phyloP scores from a whole-genome alignment of 2,113 vertebrate species.

The Pithys albifrons region DNA sequence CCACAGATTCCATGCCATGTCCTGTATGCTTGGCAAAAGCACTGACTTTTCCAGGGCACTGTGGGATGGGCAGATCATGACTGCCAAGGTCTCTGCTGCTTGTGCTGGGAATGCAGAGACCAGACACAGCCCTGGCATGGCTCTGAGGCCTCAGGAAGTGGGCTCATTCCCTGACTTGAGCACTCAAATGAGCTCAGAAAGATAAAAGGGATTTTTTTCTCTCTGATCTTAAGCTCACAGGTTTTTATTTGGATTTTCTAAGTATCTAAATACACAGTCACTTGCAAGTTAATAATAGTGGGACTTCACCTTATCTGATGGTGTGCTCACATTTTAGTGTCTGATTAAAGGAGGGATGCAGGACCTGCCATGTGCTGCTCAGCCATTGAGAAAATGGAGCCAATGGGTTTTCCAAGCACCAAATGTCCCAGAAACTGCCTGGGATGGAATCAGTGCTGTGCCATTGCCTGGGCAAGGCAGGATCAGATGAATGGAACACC shows the following conservation, averaged over 20 bases:
- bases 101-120: not conserved
- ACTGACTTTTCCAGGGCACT: not conserved
- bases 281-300: constrained; percentile 49
- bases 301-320: constrained; percentile 42
- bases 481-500: not conserved
- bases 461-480: not conserved
- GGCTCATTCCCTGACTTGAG: not conserved
- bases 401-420: not conserved
- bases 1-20: fast-evolving
- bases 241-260: constrained; percentile 5
- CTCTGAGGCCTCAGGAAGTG: not conserved
- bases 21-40: not conserved
- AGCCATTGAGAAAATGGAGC: constrained; percentile 18
- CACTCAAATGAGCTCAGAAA: not conserved
- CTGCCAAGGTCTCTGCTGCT: not conserved
- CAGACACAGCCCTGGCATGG: not conserved
- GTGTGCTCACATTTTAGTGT: constrained; percentile 36
- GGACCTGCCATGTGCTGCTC: not conserved
- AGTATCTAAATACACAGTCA: constrained; percentile 40
- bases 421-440: not conserved
- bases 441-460: not conserved
- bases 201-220: not conserved
- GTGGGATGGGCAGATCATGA: fast-evolving
- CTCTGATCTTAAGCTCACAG: constrained; percentile 17
- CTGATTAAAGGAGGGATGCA: constrained; percentile 54